A percentile compares a stretch with the other conserved stretches of the same genome.
Conservation (phyloP, 2,888 invertebrate species). For the Apamea monoglypha region DNA sequence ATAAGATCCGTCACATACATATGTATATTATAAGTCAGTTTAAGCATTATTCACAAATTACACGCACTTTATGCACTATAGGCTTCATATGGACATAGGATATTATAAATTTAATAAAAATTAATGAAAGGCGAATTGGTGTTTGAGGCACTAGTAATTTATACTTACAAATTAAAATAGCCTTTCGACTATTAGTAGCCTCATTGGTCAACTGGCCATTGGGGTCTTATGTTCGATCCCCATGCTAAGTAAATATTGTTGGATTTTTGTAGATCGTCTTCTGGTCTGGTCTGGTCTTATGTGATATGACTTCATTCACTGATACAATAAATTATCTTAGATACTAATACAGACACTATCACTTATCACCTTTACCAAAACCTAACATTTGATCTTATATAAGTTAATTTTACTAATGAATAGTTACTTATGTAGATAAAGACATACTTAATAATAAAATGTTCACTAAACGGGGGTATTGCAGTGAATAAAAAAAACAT, state of each 20-base stretch:
- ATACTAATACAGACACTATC: neutral
- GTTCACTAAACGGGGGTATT: neutral
- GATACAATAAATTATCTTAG: no score
- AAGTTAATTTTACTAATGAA: no score
- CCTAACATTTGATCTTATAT: neutral
- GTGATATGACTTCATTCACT: neutral
- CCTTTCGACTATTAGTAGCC: no score
- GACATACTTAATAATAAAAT: neutral
- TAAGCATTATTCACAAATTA: constrained; percentile 1
- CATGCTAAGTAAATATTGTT: neutral
- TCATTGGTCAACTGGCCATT: neutral
- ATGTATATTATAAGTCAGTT: constrained; percentile 18
- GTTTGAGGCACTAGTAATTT: no score
- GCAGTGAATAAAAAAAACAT: no score
- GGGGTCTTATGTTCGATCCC: neutral
- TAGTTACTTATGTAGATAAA: neutral
- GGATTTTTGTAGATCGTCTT: neutral
- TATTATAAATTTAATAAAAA: neutral
- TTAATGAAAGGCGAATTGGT: neutral
- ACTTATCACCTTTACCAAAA: neutral
- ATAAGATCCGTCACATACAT: constrained; percentile 32
- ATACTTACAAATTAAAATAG: no score
- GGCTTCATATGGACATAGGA: neutral
- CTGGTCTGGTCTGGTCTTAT: no score
- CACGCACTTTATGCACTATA: constrained; percentile 1